Evolutionary conservation across 2,888 invertebrate genomes (phyloP), one percentile per base, ranked within the genome.

Genomic region (Rhimphoctona megacephalus): DNA sequence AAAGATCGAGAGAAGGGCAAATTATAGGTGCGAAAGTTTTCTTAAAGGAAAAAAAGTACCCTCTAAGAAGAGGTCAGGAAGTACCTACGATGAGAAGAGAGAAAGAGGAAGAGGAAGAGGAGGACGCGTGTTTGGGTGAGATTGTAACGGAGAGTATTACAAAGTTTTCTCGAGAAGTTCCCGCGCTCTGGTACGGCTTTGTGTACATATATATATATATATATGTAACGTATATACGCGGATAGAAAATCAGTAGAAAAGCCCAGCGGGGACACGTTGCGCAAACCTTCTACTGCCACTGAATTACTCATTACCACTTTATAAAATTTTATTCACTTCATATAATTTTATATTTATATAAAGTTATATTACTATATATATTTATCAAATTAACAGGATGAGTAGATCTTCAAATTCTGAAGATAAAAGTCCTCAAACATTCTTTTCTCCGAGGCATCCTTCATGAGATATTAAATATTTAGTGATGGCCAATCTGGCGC

Each of bases 101-200:
- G 49, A 78, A 54, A 69, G 67, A 33, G 46, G 17, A 49, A 36
- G 17, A 33, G 54, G 52, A 46, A 43, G 70, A 52, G 70, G 30
- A 80, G 80, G 85, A 83, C 66, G 83, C 77, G 86, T 83, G 86
- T 67, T 74, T 83, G 70, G 61, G 66, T 22, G 86, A 86, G 72
- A 86, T 77, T 86, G 39, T 33, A 76, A 49, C 67, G 25, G 61
- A 7, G 25, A 57, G 73, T 30, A 72, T 66, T 72, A 77, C 66
- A 72, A 83, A 83, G 54, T 86, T 86, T 66, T 46, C 64, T 77
- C 76, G 80, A 54, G 36, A 72, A 80, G 66, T 83, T 86, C 83
- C 72, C 85, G 85, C 83, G 80, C 76, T 83, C 79, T 64, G 57
- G 36, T 54, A 52, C 74, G 61, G 33, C 4, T 39, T 69, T 43